Conservation (phyloP, 1,140 invertebrate species). For the Agrypnia vestita region DNA sequence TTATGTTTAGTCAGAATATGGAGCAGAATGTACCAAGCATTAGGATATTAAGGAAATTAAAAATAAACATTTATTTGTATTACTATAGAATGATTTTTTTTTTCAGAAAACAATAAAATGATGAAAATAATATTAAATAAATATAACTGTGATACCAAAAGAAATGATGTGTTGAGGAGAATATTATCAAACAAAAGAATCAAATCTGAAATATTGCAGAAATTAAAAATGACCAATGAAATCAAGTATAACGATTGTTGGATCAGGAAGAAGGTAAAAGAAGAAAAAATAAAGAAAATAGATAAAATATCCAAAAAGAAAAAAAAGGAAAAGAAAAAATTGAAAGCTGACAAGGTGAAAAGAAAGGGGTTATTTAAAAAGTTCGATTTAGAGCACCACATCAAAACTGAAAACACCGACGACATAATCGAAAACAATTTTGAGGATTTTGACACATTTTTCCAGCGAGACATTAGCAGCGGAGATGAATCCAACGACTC, state of each 20-base stretch:
- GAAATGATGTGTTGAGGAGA: not conserved
- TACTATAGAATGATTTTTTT: not conserved
- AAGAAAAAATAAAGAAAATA: conserved; percentile 2
- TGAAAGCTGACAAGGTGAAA: not conserved
- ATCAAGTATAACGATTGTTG: conserved; percentile 13
- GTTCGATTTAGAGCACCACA: conserved; percentile 11
- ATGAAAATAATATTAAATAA: conserved; percentile 23
- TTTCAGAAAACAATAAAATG: conserved; percentile 16
- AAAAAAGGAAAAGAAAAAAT: conserved; percentile 23
- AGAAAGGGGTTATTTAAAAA: conserved; percentile 17
- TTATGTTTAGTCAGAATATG: too few relatives aligned
- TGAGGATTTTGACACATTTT: conserved; percentile 10
- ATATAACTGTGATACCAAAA: not conserved
- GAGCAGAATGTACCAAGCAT: too few relatives aligned
- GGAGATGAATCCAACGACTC: conserved; percentile 21
- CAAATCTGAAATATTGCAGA: conserved; percentile 28
- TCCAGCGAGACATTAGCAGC: conserved; percentile 17
- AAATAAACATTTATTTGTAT: too few relatives aligned
- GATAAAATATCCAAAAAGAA: conserved; percentile 18
- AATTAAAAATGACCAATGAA: conserved; percentile 34
- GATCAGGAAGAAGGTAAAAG: conserved; percentile 7
- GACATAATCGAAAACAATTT: conserved; percentile 31
- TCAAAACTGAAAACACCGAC: conserved; percentile 9
- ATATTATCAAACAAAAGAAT: conserved; percentile 34
- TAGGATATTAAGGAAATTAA: too few relatives aligned